A percentile compares a stretch with the other conserved stretches of the same genome.
Evolutionary conservation across 2,113 vertebrate species (phyloP).

Genomic region (Bubo bubo): DNA sequence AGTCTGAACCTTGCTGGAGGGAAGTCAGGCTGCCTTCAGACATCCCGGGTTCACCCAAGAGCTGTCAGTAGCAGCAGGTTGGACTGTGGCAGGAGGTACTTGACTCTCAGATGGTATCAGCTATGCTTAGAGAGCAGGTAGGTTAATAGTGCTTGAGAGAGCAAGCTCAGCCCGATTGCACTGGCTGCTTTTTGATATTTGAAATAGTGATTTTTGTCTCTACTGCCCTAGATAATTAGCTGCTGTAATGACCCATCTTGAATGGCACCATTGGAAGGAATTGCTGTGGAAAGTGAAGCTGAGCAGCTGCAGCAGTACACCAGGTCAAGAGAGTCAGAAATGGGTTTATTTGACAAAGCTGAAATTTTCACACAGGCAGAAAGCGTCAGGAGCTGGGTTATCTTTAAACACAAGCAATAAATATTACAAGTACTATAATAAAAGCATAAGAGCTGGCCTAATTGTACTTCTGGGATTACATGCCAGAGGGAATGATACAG

Average conservation of each 20-base stretch:
- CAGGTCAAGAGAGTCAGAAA: neutral
- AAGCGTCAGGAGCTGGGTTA: neutral
- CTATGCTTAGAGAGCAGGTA: neutral
- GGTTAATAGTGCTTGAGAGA: neutral
- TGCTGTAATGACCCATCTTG: neutral
- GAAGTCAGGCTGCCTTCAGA: neutral
- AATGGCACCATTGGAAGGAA: neutral
- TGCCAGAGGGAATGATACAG: neutral
- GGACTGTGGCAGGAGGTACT: neutral
- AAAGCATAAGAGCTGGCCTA: neutral
- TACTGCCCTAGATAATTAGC: neutral
- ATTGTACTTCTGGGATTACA: neutral
- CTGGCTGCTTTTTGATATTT: neutral
- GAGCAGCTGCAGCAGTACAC: neutral
- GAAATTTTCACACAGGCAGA: neutral
- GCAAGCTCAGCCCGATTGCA: neutral
- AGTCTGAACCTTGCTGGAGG: neutral
- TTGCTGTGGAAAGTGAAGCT: neutral
- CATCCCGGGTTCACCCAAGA: rapidly evolving
- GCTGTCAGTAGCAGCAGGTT: rapidly evolving
- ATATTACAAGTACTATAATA: neutral
- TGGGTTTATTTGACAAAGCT: neutral
- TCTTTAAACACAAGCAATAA: neutral
- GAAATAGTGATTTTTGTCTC: neutral
- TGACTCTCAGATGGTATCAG: neutral